A percentile compares a stretch with the other conserved stretches of the same genome.
phyloP scores from a whole-genome alignment of 2,888 invertebrate species.

The Caenorhabditis sp. region DNA sequence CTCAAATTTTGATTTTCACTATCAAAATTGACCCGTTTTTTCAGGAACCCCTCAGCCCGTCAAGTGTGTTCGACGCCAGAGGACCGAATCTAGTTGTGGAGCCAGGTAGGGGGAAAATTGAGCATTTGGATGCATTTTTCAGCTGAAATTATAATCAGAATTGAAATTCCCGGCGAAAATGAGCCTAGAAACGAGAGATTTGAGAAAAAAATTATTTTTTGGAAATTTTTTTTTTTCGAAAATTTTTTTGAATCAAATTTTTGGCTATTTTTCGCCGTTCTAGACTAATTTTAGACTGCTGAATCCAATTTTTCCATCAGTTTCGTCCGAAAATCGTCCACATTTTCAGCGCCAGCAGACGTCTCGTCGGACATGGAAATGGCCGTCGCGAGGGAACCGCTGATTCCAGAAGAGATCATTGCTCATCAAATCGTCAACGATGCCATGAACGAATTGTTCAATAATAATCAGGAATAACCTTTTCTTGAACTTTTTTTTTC shows the following conservation, averaged over 20 bases:
- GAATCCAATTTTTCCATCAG: too few relatives aligned
- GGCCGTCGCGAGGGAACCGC: conserved; percentile 35
- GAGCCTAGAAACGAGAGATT: background rate
- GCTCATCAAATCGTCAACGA: conserved; percentile 72
- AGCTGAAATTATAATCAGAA: too few relatives aligned
- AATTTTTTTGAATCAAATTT: background rate
- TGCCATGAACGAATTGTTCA: conserved; percentile 72
- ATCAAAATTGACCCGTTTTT: conserved; percentile 2
- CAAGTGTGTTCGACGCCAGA: conserved; percentile 61
- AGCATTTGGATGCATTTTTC: too few relatives aligned
- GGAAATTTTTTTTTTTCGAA: background rate
- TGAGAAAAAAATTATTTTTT: background rate
- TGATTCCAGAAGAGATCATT: conserved; percentile 65
- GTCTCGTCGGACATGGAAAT: conserved; percentile 1
- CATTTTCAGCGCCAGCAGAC: conserved; percentile 22
- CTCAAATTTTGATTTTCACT: background rate
- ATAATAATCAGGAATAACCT: conserved; percentile 47
- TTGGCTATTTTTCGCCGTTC: background rate
- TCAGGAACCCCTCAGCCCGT: conserved; percentile 63
- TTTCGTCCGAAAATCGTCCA: background rate
- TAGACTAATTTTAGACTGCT: too few relatives aligned
- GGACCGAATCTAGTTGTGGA: conserved; percentile 53
- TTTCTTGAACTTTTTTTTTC: conserved; percentile 23
- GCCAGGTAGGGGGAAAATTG: too few relatives aligned
- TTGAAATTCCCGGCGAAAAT: too few relatives aligned